phyloP scores from a whole-genome alignment of 1,140 invertebrate species.

The Teleogryllus occipitalis region DNA sequence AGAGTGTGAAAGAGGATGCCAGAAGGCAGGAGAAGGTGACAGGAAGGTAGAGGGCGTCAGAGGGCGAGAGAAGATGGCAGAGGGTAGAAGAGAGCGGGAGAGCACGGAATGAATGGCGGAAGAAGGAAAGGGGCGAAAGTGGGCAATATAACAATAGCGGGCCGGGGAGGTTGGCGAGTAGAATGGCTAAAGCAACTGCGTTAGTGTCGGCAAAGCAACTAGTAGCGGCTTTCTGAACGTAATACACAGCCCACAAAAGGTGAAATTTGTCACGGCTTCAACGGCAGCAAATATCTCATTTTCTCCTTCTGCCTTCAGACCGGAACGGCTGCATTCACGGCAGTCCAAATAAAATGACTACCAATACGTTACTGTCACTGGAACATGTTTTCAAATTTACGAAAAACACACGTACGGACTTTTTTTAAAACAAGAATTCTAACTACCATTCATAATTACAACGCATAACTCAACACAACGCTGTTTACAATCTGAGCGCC shows the following conservation, averaged over 20 bases:
- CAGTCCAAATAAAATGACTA: neutral
- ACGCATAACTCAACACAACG: neutral
- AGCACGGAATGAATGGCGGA: too few relatives aligned
- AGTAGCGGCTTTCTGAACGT: neutral
- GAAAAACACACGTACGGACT: neutral
- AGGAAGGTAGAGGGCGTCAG: too few relatives aligned
- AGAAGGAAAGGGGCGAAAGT: too few relatives aligned
- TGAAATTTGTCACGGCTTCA: neutral
- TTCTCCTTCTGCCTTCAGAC: neutral
- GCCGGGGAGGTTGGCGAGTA: too few relatives aligned
- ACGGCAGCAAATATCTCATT: constrained; percentile 2
- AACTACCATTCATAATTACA: constrained; percentile 2
- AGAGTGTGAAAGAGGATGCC: too few relatives aligned
- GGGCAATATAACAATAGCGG: too few relatives aligned
- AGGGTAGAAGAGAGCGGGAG: too few relatives aligned
- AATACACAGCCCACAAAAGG: neutral
- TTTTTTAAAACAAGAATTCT: neutral
- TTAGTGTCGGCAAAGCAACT: neutral
- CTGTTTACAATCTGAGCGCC: neutral
- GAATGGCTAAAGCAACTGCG: too few relatives aligned
- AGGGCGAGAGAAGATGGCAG: too few relatives aligned
- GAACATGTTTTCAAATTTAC: neutral
- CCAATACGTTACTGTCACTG: neutral
- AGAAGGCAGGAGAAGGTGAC: too few relatives aligned
- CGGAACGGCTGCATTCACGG: neutral